phyloP scores from a whole-genome alignment of 2,113 vertebrate genomes.

The Polyodon spathula region DNA sequence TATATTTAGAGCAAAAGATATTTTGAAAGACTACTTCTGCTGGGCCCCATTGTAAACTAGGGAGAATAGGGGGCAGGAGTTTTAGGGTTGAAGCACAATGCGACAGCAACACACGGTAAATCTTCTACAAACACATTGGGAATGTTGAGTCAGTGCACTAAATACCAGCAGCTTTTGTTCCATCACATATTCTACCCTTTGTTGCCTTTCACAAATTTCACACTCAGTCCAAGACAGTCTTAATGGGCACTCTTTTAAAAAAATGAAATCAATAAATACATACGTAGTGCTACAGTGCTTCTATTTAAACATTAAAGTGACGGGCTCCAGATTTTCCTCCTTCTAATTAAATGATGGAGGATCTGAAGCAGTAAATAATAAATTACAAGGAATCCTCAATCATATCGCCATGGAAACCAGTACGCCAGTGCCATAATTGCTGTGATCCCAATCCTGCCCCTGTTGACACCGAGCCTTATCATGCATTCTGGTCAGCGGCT shows the following conservation, averaged over 20 bases:
- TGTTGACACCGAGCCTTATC: constrained; percentile 67
- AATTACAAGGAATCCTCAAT: constrained; percentile 69
- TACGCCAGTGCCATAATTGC: constrained; percentile 66
- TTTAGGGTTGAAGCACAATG: background rate
- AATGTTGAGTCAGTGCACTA: background rate
- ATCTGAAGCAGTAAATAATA: constrained; percentile 71
- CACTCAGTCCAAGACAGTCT: background rate
- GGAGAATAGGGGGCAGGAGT: background rate
- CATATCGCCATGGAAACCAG: constrained; percentile 77
- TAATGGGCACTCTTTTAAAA: constrained; percentile 5
- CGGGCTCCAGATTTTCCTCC: constrained; percentile 38
- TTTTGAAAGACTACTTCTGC: constrained; percentile 1
- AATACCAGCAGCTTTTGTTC: constrained; percentile 2
- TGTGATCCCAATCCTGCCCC: constrained; percentile 63
- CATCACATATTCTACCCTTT: constrained; percentile 2
- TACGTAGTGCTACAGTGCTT: constrained; percentile 9
- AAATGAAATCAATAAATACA: background rate
- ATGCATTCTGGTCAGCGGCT: constrained; percentile 66
- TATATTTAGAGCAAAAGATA: constrained; percentile 18
- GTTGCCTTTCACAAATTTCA: constrained; percentile 2
- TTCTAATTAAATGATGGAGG: constrained; percentile 69
- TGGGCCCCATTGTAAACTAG: background rate
- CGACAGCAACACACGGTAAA: background rate
- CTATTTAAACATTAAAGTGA: constrained; percentile 39
- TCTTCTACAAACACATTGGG: background rate